Evolutionary conservation across 2,888 invertebrate species (phyloP).

Genomic region (Caenorhabditis wallacei): DNA sequence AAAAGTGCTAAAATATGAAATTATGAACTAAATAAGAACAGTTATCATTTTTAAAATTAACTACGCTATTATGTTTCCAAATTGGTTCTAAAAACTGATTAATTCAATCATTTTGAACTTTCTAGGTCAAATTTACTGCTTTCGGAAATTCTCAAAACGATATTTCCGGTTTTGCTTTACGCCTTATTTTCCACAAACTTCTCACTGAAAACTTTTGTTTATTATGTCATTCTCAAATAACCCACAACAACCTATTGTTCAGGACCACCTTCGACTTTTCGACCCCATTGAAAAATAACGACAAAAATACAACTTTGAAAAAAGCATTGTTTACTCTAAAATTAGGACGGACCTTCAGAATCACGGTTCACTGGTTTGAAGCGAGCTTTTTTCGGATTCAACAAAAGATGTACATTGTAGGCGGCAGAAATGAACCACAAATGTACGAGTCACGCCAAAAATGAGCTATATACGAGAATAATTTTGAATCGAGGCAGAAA

Average conservation of each 20-base stretch:
- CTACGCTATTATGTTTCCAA: too few relatives aligned
- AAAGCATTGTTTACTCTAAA: constrained; percentile 46
- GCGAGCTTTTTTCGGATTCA: constrained; percentile 7
- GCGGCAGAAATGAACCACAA: constrained; percentile 14
- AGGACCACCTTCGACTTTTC: not conserved
- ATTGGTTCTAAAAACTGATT: too few relatives aligned
- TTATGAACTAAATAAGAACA: too few relatives aligned
- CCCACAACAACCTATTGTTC: constrained; percentile 13
- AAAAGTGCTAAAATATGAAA: too few relatives aligned
- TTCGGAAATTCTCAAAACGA: too few relatives aligned
- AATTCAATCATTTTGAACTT: too few relatives aligned
- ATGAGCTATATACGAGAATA: not conserved
- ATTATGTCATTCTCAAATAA: not conserved
- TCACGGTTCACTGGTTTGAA: constrained; percentile 52
- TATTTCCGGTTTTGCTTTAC: too few relatives aligned
- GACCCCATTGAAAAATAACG: not conserved
- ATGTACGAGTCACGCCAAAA: not conserved
- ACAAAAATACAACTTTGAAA: constrained; percentile 9
- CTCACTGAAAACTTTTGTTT: not conserved
- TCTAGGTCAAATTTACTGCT: too few relatives aligned
- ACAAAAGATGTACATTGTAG: constrained; percentile 29
- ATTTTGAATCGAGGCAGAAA: not conserved
- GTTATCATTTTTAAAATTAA: too few relatives aligned
- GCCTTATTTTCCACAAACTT: too few relatives aligned
- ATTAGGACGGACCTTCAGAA: constrained; percentile 16